Percentiles rank a stretch among this genome's conserved stretches.
Evolutionary conservation across 2,888 invertebrate species (phyloP).

Genomic region (Siphlonurus alternatus): DNA sequence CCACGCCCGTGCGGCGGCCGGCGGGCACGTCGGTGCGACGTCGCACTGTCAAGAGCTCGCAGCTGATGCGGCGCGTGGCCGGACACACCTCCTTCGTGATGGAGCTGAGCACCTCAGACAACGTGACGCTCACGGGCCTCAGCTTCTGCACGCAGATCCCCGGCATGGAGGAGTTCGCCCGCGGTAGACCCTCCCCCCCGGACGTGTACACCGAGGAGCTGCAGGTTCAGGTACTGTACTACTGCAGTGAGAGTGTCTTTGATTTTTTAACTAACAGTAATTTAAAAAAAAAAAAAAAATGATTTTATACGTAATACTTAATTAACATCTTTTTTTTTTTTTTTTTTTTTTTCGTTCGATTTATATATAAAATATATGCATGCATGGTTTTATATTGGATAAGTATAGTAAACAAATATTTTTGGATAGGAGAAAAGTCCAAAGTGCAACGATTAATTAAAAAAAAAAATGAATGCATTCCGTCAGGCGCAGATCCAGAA

Average conservation of each 20-base stretch:
- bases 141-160: not conserved
- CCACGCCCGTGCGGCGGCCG: not conserved
- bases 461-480: no score
- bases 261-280: not conserved
- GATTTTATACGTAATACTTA: no score
- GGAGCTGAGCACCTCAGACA: not conserved
- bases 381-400: no score
- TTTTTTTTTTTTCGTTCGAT: no score
- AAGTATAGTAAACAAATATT: no score
- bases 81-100: not conserved
- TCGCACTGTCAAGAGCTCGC: not conserved
- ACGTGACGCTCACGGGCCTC: not conserved
- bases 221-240: not conserved
- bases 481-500: no score
- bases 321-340: no score
- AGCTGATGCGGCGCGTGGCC: not conserved
- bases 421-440: no score
- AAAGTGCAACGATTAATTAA: no score
- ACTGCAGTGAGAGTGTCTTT: not conserved
- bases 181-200: not conserved
- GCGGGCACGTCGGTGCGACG: not conserved
- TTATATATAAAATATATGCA: no score
- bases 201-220: not conserved
- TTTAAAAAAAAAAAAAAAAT: no score
- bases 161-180: not conserved